Base-by-base conservation (phyloP, 2,888 invertebrate genomes). In the Caenorhabditis becei region DNA sequence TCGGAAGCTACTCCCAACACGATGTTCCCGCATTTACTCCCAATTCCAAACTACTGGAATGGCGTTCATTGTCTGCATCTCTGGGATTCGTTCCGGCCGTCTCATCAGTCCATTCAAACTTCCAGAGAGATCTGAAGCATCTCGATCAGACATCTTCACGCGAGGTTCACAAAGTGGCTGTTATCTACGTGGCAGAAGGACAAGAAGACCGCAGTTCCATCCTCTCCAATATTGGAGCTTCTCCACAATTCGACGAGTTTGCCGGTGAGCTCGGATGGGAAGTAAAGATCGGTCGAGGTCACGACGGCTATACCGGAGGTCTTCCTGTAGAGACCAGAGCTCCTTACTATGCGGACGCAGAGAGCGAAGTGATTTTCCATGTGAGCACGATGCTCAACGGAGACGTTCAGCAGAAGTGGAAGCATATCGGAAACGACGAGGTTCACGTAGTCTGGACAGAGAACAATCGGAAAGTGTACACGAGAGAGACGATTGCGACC, bases 391-490 rank as follows among this genome's bases (percentile, higher is more conserved):
- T 97, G 88, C 97, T 99, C 95, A 96, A 96, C 10, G 95, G 88
- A 65, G 89, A 89, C 69, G 82, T 84, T 89, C 91, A 84, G 82
- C 88, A 88, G 88, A 92, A 89, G 70, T 84, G 89, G 85, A 88
- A 89, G 61, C 91, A 91, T 70, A 82, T 91, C 24, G 91, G 91
- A 56, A 91, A 91, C 70, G 94, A 96, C 67, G 90, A 90, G 78
- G 96, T 99, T 77, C 98, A 98, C 92, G 96, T 99, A 83, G 97
- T 99, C 35, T 99, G 99, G 99, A 97, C 97, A 63, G 99, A 99
- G 91, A 97, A 99, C 92, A 94, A 94, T 92, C 94, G 97, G 82
- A 80, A 79, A n/a, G 96, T 97, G 91, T 99, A 99, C 93, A 94
- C 97, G 77, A 94, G 97, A 72, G 97, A 97, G 91, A 97, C 97